Conservation (phyloP, 2,888 invertebrate genomes). For the Autographa pulchrina region DNA sequence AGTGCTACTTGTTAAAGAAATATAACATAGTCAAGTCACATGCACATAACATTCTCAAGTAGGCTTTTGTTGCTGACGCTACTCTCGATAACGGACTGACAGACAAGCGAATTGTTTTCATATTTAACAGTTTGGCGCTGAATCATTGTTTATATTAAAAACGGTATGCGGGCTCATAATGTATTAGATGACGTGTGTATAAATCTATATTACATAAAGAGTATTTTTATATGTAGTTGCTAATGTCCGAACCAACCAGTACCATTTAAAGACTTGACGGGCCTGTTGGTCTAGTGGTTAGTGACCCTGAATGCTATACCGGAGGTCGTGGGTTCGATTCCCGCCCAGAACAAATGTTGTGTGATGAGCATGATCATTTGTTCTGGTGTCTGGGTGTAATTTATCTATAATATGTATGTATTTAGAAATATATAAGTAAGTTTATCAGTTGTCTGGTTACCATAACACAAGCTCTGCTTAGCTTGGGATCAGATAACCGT, state of each 20-base stretch:
- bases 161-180: background rate
- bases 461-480: no score
- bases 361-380: no score
- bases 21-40: background rate
- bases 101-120: slow-evolving; percentile 10
- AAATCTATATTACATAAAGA: background rate
- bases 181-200: background rate
- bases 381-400: no score
- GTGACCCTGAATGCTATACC: no score
- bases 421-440: no score
- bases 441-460: no score
- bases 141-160: slow-evolving; percentile 5
- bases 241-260: background rate
- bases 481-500: no score
- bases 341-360: no score
- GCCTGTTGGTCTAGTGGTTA: no score
- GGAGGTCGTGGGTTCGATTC: no score
- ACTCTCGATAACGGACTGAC: background rate
- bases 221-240: background rate
- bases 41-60: background rate
- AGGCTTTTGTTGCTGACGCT: background rate
- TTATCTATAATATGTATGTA: no score
- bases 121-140: slow-evolving; percentile 11
- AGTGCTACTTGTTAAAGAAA: background rate
- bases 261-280: no score